These are phyloP conservation scores for Heterodera carotae DNA, from an alignment of 1,140 invertebrate genomes.

Conservation along the genomic window DNA sequence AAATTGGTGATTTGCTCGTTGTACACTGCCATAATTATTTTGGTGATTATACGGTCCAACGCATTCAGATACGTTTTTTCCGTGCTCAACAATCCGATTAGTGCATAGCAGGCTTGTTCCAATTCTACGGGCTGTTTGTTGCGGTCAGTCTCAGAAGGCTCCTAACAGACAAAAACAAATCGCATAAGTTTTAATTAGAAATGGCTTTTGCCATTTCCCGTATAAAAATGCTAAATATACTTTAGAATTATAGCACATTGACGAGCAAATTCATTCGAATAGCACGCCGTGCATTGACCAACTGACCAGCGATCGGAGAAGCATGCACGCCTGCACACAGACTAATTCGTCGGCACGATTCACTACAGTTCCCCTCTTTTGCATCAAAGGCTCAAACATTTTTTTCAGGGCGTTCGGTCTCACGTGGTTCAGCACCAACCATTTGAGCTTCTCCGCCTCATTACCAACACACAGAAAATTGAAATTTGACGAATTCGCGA, in stretches of 20 bases:
- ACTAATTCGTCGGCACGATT: slow-evolving; percentile 33
- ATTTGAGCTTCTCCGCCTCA: slow-evolving; percentile 40
- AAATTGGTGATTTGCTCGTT: slow-evolving; percentile 41
- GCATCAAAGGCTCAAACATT: slow-evolving; percentile 29
- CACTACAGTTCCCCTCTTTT: neutral
- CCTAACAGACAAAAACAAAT: neutral
- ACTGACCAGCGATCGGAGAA: slow-evolving; percentile 21
- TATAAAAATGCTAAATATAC: too few species aligned
- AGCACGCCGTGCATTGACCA: too few species aligned
- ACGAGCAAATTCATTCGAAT: too few species aligned
- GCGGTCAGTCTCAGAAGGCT: neutral
- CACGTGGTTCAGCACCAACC: slow-evolving; percentile 40
- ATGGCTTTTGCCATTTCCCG: too few species aligned
- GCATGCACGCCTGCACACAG: slow-evolving; percentile 32
- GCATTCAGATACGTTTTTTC: slow-evolving; percentile 37
- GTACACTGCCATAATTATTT: slow-evolving; percentile 41
- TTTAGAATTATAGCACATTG: too few species aligned
- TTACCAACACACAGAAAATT: slow-evolving; percentile 44
- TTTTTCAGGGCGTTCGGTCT: slow-evolving; percentile 22
- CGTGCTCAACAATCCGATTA: slow-evolving; percentile 35
- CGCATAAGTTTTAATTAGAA: too few species aligned
- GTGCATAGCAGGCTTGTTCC: slow-evolving; percentile 30
- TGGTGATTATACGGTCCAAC: slow-evolving; percentile 47
- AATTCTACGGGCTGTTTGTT: slow-evolving; percentile 18
- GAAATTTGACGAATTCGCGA: slow-evolving; percentile 9